phyloP scores from a whole-genome alignment of 2,113 vertebrate species.

The Psophia crepitans region DNA sequence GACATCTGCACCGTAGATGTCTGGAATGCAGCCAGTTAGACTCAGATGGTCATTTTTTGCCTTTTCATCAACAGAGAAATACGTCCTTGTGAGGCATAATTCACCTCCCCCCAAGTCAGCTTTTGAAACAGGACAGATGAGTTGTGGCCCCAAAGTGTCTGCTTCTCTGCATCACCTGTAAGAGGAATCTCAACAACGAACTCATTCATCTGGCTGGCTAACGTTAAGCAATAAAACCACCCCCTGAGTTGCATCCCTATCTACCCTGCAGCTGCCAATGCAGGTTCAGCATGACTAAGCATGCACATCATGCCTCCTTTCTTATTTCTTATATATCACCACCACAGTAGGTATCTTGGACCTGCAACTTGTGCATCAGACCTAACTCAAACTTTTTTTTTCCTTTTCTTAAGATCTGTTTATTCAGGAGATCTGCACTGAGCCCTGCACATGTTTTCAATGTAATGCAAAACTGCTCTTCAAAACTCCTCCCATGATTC shows the following conservation, averaged over 20 bases:
- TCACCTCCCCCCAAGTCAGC: background rate
- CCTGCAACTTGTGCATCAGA: background rate
- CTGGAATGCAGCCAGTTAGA: background rate
- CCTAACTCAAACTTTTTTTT: background rate
- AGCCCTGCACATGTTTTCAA: background rate
- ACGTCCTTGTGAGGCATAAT: background rate
- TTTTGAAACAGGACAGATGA: background rate
- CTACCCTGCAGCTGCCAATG: background rate
- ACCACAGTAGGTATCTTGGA: background rate
- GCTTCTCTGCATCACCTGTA: background rate
- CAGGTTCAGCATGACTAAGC: background rate
- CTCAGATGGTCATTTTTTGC: background rate
- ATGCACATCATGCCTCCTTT: background rate
- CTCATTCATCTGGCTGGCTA: background rate
- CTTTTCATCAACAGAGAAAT: background rate
- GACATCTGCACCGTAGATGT: background rate
- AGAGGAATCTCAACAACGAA: background rate
- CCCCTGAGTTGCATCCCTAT: fast-evolving
- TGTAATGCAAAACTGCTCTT: background rate
- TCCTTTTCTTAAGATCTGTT: background rate
- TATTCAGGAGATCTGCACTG: background rate
- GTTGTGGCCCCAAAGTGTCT: background rate
- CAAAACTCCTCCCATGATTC: background rate
- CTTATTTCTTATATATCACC: background rate
- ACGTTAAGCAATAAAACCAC: background rate